phyloP scores from a whole-genome alignment of 2,113 vertebrate genomes.

The Poecile atricapillus region DNA sequence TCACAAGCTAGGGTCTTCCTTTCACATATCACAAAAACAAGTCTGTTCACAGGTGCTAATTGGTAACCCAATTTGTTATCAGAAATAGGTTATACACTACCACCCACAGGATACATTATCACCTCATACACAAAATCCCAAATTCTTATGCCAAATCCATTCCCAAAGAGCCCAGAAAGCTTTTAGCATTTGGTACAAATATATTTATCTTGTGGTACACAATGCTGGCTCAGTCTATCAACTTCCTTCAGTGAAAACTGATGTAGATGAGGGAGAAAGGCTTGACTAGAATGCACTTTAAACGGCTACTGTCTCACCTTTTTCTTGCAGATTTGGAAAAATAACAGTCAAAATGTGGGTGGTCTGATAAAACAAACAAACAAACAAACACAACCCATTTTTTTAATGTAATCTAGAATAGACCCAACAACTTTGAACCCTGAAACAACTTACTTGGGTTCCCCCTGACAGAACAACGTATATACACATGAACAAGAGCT shows the following conservation, averaged over 20 bases:
- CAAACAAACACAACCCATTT: neutral
- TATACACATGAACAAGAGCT: rapidly evolving
- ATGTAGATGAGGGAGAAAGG: neutral
- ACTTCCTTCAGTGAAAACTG: neutral
- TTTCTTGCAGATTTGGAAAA: neutral
- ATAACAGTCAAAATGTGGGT: neutral
- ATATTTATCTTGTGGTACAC: neutral
- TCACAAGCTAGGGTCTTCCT: neutral
- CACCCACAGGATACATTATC: neutral
- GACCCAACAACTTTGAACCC: neutral
- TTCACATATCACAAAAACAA: neutral
- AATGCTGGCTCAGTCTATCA: neutral
- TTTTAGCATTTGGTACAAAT: neutral
- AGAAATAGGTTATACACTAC: neutral
- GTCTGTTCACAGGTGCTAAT: neutral
- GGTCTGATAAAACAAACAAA: neutral
- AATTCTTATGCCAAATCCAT: neutral
- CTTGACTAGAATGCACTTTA: neutral
- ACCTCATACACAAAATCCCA: neutral
- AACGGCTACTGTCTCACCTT: neutral
- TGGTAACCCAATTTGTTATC: neutral
- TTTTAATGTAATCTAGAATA: neutral
- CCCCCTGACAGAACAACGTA: rapidly evolving
- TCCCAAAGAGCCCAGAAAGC: neutral
- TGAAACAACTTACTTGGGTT: neutral